A percentile compares a stretch with the other conserved stretches of the same genome.
Evolutionary conservation across 2,888 invertebrate genomes (phyloP).

Genomic region (Lithophane semibrunnea): DNA sequence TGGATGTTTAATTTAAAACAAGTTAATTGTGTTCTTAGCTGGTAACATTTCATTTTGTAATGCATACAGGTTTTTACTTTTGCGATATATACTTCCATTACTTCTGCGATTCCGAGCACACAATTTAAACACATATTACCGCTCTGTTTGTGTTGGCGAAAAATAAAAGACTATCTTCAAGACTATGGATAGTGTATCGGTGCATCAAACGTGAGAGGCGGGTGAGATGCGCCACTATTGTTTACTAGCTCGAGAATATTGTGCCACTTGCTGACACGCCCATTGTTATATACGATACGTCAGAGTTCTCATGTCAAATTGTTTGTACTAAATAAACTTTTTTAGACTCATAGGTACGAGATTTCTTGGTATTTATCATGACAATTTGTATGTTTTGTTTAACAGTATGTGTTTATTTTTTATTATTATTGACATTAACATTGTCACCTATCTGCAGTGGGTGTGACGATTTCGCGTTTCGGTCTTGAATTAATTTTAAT

Average conservation of each 20-base stretch:
- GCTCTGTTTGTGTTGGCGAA: background rate
- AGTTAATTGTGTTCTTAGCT: background rate
- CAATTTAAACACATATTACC: background rate
- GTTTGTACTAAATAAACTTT: no score
- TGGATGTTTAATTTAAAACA: background rate
- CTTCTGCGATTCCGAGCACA: background rate
- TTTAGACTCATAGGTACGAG: no score
- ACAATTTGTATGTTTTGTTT: background rate
- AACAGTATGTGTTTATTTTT: background rate
- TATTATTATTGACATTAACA: no score
- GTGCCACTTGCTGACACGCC: slow-evolving; percentile 65
- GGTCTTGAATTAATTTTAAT: no score
- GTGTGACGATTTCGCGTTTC: background rate
- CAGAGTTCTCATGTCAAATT: background rate
- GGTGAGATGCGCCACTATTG: slow-evolving; percentile 72
- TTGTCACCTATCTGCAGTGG: background rate
- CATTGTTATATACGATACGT: slow-evolving; percentile 52
- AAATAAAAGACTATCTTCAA: slow-evolving; percentile 3
- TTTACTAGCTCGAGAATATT: slow-evolving; percentile 75
- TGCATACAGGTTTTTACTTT: background rate
- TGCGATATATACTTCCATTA: background rate
- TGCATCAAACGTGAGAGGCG: slow-evolving; percentile 71
- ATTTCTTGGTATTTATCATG: background rate
- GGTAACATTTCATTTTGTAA: background rate
- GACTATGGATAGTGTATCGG: slow-evolving; percentile 68